Evolutionary conservation across 2,113 vertebrate species (phyloP).

Genomic region (Gallinago paraguaiae): DNA sequence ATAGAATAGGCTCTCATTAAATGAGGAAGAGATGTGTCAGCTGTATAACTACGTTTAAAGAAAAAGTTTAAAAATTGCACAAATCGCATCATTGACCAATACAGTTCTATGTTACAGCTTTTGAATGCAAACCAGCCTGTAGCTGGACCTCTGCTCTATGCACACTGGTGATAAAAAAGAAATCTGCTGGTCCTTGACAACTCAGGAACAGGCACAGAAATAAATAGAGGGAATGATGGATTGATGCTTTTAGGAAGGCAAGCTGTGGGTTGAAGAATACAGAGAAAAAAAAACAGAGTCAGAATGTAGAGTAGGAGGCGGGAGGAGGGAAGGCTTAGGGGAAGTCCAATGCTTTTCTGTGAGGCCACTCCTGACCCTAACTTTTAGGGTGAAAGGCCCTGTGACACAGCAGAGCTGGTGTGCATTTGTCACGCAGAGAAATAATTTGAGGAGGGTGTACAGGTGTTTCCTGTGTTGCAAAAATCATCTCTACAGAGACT

Average conservation of each 20-base stretch:
- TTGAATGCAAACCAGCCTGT: neutral
- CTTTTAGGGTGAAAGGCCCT: neutral
- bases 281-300: neutral
- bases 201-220: neutral
- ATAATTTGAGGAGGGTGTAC: constrained; percentile 24
- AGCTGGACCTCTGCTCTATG: neutral
- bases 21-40: neutral
- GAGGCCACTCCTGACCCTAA: neutral
- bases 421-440: neutral
- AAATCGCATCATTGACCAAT: neutral
- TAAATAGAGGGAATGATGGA: neutral
- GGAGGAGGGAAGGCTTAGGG: neutral
- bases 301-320: neutral
- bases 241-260: neutral
- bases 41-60: neutral
- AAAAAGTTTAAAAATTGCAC: neutral
- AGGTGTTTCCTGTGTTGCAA: constrained; percentile 65
- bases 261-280: neutral
- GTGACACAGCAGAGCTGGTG: constrained; percentile 19
- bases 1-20: neutral
- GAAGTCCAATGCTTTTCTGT: neutral
- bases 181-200: neutral
- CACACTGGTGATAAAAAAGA: neutral
- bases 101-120: neutral
- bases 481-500: constrained; percentile 32